Percentiles rank a stretch among this genome's conserved stretches.
These are phyloP conservation scores for Cenopis cana DNA, from an alignment of 2,888 invertebrate species.

Conservation along the genomic window DNA sequence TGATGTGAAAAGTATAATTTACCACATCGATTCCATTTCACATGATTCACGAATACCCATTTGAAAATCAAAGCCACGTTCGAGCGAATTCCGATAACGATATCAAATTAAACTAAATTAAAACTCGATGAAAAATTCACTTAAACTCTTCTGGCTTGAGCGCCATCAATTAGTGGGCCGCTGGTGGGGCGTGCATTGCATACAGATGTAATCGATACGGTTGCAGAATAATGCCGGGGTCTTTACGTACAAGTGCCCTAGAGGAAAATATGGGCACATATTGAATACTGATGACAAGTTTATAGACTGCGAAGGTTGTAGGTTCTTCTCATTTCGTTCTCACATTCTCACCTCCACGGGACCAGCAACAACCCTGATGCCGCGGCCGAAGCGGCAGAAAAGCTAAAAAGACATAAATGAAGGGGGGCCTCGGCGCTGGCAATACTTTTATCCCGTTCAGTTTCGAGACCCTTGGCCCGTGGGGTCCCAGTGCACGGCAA, in stretches of 20 bases:
- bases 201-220: slow-evolving; percentile 27
- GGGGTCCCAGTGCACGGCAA: no score
- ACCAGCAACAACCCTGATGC: no score
- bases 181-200: slow-evolving; percentile 29
- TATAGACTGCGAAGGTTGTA: no score
- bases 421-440: no score
- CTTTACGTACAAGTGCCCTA: background rate
- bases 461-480: no score
- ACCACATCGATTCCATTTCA: background rate
- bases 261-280: background rate
- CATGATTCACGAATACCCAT: background rate
- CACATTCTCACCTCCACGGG: no score
- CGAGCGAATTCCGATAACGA: slow-evolving; percentile 33
- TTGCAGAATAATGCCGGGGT: slow-evolving; percentile 1
- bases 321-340: no score
- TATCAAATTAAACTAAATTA: slow-evolving; percentile 42
- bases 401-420: no score
- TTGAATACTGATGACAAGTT: background rate
- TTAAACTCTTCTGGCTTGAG: slow-evolving; percentile 32
- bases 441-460: no score
- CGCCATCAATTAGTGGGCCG: slow-evolving; percentile 37
- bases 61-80: background rate
- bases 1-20: no score
- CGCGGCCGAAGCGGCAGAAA: no score
- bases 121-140: slow-evolving; percentile 43